Evolutionary conservation across 2,113 vertebrate species (phyloP).

Genomic region (Cyprinodon variegatus): DNA sequence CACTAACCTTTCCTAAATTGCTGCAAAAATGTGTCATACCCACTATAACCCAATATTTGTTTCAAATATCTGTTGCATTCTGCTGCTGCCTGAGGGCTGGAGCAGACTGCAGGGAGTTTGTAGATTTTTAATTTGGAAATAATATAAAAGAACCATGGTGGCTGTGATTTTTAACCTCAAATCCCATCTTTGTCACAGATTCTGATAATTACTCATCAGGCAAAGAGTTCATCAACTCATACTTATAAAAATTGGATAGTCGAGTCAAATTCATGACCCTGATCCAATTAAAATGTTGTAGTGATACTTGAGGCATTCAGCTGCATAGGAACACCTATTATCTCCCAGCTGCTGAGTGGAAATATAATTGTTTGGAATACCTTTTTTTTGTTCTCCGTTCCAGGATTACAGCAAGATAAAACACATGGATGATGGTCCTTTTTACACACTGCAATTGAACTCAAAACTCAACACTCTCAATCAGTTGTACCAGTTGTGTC

Average conservation of each 20-base stretch:
- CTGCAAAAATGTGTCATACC: not conserved
- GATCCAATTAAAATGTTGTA: slow-evolving; percentile 49
- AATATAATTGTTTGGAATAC: slow-evolving; percentile 36
- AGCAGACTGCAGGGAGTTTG: slow-evolving; percentile 33
- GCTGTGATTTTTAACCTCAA: slow-evolving; percentile 16
- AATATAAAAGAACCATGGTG: slow-evolving; percentile 9
- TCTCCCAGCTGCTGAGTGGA: slow-evolving; percentile 22
- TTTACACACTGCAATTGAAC: not conserved
- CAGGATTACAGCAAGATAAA: slow-evolving; percentile 29
- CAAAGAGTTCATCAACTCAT: slow-evolving; percentile 12
- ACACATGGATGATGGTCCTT: slow-evolving; percentile 6
- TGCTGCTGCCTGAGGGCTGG: slow-evolving; percentile 1
- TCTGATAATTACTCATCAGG: slow-evolving; percentile 25
- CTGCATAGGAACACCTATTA: slow-evolving; percentile 51
- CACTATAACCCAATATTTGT: not conserved
- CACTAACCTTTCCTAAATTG: not conserved
- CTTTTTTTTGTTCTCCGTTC: slow-evolving; percentile 15
- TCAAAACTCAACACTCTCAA: not conserved
- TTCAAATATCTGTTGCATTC: not conserved
- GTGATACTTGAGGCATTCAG: slow-evolving; percentile 42
- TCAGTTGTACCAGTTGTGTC: not conserved
- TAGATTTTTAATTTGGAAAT: slow-evolving; percentile 33
- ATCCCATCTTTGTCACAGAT: slow-evolving; percentile 9
- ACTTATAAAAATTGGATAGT: slow-evolving; percentile 5
- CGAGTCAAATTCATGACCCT: slow-evolving; percentile 39